These are phyloP conservation scores for Crioceris asparagi DNA, from an alignment of 2,888 invertebrate species.

Conservation along the genomic window DNA sequence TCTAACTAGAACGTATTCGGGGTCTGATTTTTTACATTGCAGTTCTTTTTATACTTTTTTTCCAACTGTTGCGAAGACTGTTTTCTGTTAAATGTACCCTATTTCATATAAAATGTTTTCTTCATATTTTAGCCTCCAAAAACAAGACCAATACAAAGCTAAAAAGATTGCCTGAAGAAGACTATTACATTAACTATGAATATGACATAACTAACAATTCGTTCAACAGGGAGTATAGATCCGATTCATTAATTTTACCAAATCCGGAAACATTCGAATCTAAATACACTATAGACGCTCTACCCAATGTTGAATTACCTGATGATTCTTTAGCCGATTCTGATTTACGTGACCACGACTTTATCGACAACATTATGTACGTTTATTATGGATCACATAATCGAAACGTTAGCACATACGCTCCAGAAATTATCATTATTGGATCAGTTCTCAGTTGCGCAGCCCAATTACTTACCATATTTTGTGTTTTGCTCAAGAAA, in stretches of 20 bases:
- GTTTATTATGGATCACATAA: slow-evolving; percentile 53
- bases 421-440: slow-evolving; percentile 40
- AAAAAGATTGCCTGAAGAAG: slow-evolving; percentile 29
- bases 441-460: slow-evolving; percentile 42
- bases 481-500: slow-evolving; percentile 36
- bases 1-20: too few species aligned
- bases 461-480: slow-evolving; percentile 41
- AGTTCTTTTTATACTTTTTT: too few species aligned
- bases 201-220: slow-evolving; percentile 32
- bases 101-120: too few species aligned
- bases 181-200: slow-evolving; percentile 36
- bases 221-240: slow-evolving; percentile 23
- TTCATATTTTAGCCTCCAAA: too few species aligned
- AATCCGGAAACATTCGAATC: slow-evolving; percentile 32
- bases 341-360: slow-evolving; percentile 57
- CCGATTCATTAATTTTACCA: slow-evolving; percentile 34
- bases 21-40: too few species aligned
- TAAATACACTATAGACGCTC: slow-evolving; percentile 37
- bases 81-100: too few species aligned
- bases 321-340: slow-evolving; percentile 54
- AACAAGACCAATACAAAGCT: slow-evolving; percentile 24
- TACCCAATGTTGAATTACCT: slow-evolving; percentile 44
- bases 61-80: too few species aligned
- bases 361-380: slow-evolving; percentile 63
- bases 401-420: slow-evolving; percentile 43